Base-by-base conservation (phyloP, 2,888 invertebrate genomes). In the Epirrhoe alternata region DNA sequence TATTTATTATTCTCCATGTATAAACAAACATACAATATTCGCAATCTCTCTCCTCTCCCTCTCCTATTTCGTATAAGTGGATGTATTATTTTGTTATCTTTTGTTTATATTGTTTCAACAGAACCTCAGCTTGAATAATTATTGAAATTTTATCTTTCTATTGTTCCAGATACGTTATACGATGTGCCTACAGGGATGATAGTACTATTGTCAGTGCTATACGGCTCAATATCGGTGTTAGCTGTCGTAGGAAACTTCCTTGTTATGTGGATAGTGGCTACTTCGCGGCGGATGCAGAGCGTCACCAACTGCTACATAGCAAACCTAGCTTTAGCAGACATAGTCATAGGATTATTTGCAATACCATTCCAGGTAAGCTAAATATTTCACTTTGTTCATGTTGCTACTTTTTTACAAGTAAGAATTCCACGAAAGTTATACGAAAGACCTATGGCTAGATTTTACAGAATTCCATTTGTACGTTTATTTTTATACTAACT, bases 301-400 rank as follows among this genome's bases (percentile, higher is more conserved):
- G 97, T 96, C 74, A 97, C 97, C 52, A 97, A 97, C 86, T 96
- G 96, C 87, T 97, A 97, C 87, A 97, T 97, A 76, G 96, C 97
- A 14, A 97, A 97, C 89, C 92, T 98, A 83, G 97, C 97, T 1
- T 90, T 97, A 72, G 97, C 97, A 24, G 97, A 98, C 84, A 97
- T 97, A 80, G 96, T 97, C 71, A 97, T 97, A 81, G 97, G 97
- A 66, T 92, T 97, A 75, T 97, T 97, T 83, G 96, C 96, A 70
- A 97, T 97, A 83, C 97, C 97, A 73, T 97, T 98, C 92, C 92
- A 93, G 83, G 92, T 92, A 81, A 86, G 87, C 81, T 10, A 8
- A 8, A 35, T 35, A 8, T 35, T 35, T 12, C 12, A 12, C 5
- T 10, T 42, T 12, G 38, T 12, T 42, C 12, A 42, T 42, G 38